Evolutionary conservation across 2,113 vertebrate species (phyloP), one percentile per base, ranked within the genome.

Genomic region (Vombatus ursinus): DNA sequence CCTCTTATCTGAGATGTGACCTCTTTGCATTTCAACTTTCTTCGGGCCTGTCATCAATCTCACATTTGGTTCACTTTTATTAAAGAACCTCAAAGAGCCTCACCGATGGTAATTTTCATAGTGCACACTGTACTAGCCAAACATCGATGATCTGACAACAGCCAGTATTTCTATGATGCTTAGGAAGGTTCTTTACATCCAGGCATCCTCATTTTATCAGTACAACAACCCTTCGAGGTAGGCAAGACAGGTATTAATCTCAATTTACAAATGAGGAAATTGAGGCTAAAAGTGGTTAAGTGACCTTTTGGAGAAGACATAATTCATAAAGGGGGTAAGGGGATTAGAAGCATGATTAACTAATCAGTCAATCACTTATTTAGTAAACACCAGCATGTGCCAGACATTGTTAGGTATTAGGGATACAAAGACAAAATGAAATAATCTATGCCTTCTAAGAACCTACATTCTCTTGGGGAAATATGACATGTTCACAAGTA

Each of bases 21-120:
- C 2, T 51, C 93, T 47, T n/a, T 93, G 54, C 52, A 94, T 92
- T 44, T 77, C 92, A 96, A 16, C 89, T 47, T 50, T 89, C 50
- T 95, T 93, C 91, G 52, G 89, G 91, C 93, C 93, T 51, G 93
- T 91, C 84, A 92, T 52, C 92, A 77, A 44, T 92, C 94, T 96
- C 68, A 91, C 37, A 96, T 61, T n/a, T 37, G 95, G 54, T 89
- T 26, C 47, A 89, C 94, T 92, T 92, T 68, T 91, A 54, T 95
- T 95, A 48, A 84, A 61, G 54, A 61, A 31, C 54, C 31, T n/a
- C 16, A 77, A 68, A 77, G 68, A 84, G 6, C 37, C 68, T 84
- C 68, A 22, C 14, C 16, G 44, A n/a, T 2, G 1, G 6, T 84
- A 84, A n/a, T 84, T n/a, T 84, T 84, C 57, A 84, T 44, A 84